Percentiles rank a stretch among this genome's conserved stretches.
Evolutionary conservation across 2,797 vertebrate species (phyloP).

Genomic region (Labeo calbasu): DNA sequence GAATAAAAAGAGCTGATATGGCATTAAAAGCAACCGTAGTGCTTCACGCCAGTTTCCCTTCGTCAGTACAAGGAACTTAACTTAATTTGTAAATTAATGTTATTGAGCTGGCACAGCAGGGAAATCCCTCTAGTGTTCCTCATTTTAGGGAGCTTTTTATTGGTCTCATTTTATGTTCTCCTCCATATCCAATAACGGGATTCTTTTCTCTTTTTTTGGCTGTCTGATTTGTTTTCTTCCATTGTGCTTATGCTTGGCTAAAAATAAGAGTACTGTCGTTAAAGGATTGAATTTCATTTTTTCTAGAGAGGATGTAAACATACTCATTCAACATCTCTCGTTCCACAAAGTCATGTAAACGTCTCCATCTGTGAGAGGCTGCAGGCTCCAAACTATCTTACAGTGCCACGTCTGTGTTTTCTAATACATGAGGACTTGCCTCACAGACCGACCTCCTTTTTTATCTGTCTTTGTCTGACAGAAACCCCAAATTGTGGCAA

Average conservation of each 20-base stretch:
- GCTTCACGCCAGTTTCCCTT: conserved; percentile 22
- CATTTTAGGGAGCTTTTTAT: conserved; percentile 21
- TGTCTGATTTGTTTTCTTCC: background rate
- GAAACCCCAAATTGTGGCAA: background rate
- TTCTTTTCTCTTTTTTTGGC: background rate
- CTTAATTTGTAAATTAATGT: conserved; percentile 61
- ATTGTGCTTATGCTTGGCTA: background rate
- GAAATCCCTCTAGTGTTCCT: conserved; percentile 29
- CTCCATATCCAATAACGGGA: background rate
- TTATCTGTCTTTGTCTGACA: background rate
- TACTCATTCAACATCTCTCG: background rate
- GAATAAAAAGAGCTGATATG: conserved; percentile 55
- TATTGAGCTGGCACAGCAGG: conserved; percentile 36
- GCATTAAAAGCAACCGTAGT: conserved; percentile 48
- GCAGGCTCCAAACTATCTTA: background rate
- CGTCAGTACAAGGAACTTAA: conserved; percentile 53
- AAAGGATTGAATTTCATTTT: background rate
- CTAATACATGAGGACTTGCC: background rate
- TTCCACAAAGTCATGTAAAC: background rate
- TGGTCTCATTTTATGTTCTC: conserved; percentile 25
- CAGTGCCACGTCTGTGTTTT: background rate
- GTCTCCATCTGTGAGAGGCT: background rate
- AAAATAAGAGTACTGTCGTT: background rate
- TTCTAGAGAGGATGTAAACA: background rate
- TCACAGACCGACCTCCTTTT: conserved; percentile 8